Conservation (phyloP, 2,888 invertebrate genomes). For the Acrobasis consociella region DNA sequence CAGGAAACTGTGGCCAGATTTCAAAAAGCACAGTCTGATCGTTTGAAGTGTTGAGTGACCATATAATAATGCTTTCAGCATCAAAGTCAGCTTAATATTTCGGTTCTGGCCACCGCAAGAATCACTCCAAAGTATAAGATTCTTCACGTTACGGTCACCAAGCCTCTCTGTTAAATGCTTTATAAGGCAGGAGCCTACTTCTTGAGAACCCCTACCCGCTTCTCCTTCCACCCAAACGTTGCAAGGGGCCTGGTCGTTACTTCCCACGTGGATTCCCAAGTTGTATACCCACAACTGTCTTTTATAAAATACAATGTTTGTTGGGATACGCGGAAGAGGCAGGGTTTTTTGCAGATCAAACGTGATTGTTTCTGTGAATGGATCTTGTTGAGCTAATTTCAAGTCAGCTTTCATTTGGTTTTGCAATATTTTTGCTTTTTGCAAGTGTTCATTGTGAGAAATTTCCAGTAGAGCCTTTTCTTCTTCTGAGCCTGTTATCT, state of each 20-base stretch:
- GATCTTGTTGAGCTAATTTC: too few relatives aligned
- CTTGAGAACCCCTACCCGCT: conserved; percentile 26
- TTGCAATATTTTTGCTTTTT: too few relatives aligned
- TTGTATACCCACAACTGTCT: conserved; percentile 15
- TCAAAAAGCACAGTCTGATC: conserved; percentile 21
- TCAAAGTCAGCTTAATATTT: conserved; percentile 32
- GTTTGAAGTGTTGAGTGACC: conserved; percentile 17
- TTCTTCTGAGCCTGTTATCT: too few relatives aligned
- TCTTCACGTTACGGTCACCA: background rate
- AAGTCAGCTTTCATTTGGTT: too few relatives aligned
- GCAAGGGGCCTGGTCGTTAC: conserved; percentile 17
- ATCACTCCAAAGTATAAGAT: conserved; percentile 10
- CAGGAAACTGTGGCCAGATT: conserved; percentile 31
- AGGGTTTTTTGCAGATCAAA: too few relatives aligned
- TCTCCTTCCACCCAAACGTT: conserved; percentile 28
- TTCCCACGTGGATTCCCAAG: conserved; percentile 5
- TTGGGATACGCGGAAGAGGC: conserved; percentile 8
- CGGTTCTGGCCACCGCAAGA: conserved; percentile 28
- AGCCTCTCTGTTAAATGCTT: conserved; percentile 4
- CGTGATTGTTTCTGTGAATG: too few relatives aligned
- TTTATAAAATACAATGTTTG: conserved; percentile 19
- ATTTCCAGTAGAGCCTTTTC: too few relatives aligned
- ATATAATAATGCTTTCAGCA: conserved; percentile 25
- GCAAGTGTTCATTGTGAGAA: too few relatives aligned
- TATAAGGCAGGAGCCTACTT: conserved; percentile 21